Evolutionary conservation across 2,888 invertebrate genomes (phyloP).

Genomic region (Tipula confusa): DNA sequence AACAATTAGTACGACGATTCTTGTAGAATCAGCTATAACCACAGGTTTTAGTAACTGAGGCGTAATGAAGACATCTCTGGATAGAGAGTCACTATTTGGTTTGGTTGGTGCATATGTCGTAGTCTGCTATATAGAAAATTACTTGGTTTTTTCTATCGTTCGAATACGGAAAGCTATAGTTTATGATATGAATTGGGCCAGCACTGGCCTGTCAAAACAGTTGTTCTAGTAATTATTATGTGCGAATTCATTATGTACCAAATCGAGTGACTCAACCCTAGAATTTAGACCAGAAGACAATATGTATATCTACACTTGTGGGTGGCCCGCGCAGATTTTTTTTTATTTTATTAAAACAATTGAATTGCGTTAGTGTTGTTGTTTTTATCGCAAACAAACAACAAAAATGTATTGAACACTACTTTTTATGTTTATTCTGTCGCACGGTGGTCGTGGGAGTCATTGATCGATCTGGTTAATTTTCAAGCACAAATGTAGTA

Average conservation of each 20-base stretch:
- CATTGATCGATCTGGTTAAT: conserved; percentile 3
- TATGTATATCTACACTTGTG: not conserved
- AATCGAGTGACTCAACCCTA: not conserved
- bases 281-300: not conserved
- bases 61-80: no score
- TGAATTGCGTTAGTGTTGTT: not conserved
- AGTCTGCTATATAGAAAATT: no score
- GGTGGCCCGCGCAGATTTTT: not conserved
- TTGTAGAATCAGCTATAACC: no score
- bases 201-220: no score
- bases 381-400: not conserved
- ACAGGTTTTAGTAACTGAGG: no score
- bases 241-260: not conserved
- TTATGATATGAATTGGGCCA: no score
- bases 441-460: not conserved
- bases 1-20: no score
- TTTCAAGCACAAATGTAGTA: not conserved
- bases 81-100: no score
- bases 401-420: not conserved
- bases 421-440: not conserved
- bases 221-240: not conserved
- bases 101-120: no score
- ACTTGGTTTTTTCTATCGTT: not conserved
- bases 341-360: conserved; percentile 13
- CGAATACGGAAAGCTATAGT: no score